Percentiles rank a stretch among this genome's conserved stretches.
Evolutionary conservation across 1,140 invertebrate species (phyloP).

Genomic region (Cotesia chilonis): DNA sequence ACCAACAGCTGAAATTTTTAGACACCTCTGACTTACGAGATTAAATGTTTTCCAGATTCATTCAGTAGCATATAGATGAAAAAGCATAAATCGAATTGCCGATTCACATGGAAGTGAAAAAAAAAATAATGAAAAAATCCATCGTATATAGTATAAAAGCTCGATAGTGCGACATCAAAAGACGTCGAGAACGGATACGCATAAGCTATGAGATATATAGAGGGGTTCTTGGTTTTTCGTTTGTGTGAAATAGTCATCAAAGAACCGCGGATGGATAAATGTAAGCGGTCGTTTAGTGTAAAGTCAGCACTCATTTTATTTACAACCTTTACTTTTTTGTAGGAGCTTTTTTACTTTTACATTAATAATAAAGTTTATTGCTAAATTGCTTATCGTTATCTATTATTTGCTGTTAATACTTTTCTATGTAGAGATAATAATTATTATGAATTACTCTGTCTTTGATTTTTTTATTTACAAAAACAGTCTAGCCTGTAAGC

Average conservation of each 20-base stretch:
- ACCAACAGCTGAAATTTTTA: too few relatives aligned
- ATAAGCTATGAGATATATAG: constrained; percentile 51
- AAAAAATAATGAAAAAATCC: constrained; percentile 30
- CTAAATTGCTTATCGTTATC: not conserved
- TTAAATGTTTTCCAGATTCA: too few relatives aligned
- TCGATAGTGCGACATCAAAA: constrained; percentile 61
- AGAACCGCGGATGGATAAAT: constrained; percentile 63
- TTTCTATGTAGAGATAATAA: too few relatives aligned
- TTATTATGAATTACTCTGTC: too few relatives aligned
- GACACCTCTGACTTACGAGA: too few relatives aligned
- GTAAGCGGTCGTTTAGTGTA: constrained; percentile 63
- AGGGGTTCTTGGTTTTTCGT: constrained; percentile 42
- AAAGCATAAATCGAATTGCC: too few relatives aligned
- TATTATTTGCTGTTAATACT: not conserved
- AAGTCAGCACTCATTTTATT: constrained; percentile 65
- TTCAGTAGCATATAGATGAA: too few relatives aligned
- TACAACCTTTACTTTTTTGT: constrained; percentile 54
- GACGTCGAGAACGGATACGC: constrained; percentile 63
- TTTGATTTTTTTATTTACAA: too few relatives aligned
- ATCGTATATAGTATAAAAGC: constrained; percentile 38
- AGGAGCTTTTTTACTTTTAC: constrained; percentile 40
- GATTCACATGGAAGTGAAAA: not conserved
- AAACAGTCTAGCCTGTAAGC: too few relatives aligned
- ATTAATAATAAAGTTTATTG: not conserved
- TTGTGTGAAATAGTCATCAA: constrained; percentile 60